Evolutionary conservation across 2,113 vertebrate species (phyloP), one percentile per base, ranked within the genome.

Genomic region (Scortum barcoo): DNA sequence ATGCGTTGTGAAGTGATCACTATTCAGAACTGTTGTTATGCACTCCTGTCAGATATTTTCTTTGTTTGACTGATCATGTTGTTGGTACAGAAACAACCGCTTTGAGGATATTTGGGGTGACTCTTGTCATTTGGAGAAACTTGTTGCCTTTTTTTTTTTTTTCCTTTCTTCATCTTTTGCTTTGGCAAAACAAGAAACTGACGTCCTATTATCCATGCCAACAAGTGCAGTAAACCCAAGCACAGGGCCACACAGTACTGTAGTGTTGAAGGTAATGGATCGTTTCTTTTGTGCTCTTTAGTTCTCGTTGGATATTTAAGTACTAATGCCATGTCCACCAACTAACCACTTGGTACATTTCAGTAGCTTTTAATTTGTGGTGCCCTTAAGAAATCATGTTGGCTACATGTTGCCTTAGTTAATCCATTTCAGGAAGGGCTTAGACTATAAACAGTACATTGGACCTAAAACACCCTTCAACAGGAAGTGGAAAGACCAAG

Each of bases 361-460:
- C 12, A 56, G 67, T 74, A 82, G 65, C 38, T 67, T 86, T 70
- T 86, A 0, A 56, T 62, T 87, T 86, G 76, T 33, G 51, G 72
- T 87, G 72, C 62, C 80, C 86, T 83, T 67, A 65, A 40, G 30
- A 53, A 79, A 26, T 78, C 46, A 36, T 24, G 14, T 71, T 58
- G 72, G 85, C 78, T 82, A 87, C 89, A 75, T 85, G 89, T 93
- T 93, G 93, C 95, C 93, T 95, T 94, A 94, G 93, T 86, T 89
- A 20, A 85, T 78, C 76, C 67, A 80, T 91, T 90, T 90, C 80
- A 81, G 38, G 62, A 89, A 92, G 91, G 91, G 93, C 83, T 93
- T 51, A 60, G 70, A 80, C 76, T 80, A 76, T 75, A 61, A 28
- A 73, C 24, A 65, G 50, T 57, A 74, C 40, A 76, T 87, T 86